Conservation (phyloP, 2,888 invertebrate genomes). For the Eledone cirrhosa region DNA sequence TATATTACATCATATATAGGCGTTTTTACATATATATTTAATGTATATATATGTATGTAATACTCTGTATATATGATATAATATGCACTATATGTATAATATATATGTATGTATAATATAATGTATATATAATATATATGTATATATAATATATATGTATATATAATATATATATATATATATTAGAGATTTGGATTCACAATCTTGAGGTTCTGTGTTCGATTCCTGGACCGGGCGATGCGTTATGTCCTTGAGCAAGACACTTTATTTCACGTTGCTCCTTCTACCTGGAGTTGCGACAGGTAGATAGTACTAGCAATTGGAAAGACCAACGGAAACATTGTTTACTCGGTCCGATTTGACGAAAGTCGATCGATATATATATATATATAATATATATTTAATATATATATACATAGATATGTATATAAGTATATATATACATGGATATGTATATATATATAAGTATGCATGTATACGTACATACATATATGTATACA, state of each 20-base stretch:
- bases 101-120: background rate
- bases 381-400: background rate
- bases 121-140: background rate
- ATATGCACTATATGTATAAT: background rate
- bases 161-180: constrained; percentile 3
- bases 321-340: too few species aligned
- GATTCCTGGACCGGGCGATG: too few species aligned
- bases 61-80: constrained; percentile 7
- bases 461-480: background rate
- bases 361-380: background rate
- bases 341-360: too few species aligned
- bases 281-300: too few species aligned
- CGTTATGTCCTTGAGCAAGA: too few species aligned
- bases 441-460: background rate
- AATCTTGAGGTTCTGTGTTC: too few species aligned
- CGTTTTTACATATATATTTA: background rate
- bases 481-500: background rate
- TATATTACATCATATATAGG: background rate
- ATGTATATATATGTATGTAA: background rate
- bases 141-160: constrained; percentile 15
- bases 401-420: background rate
- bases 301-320: too few species aligned
- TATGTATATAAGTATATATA: background rate
- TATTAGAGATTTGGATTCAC: background rate
- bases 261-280: too few species aligned